A percentile compares a stretch with the other conserved stretches of the same genome.
Conservation (phyloP, 2,113 vertebrate species). For the Sinocyclocheilus maitianheensis region DNA sequence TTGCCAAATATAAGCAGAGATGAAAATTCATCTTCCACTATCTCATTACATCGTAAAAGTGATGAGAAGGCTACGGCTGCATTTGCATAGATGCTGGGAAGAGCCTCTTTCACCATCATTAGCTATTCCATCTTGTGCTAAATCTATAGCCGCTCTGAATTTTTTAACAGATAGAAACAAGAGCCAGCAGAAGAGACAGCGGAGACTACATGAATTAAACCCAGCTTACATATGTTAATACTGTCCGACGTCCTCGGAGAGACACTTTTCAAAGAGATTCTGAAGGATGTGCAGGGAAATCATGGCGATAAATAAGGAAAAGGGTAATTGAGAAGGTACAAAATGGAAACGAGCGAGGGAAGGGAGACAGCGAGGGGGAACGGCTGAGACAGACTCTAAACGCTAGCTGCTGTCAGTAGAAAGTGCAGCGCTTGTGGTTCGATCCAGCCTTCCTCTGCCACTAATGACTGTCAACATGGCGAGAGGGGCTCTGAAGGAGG, state of each 20-base stretch:
- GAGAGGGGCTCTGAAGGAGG: slow-evolving; percentile 76
- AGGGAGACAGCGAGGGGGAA: slow-evolving; percentile 32
- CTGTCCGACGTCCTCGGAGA: background rate
- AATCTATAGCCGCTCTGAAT: slow-evolving; percentile 57
- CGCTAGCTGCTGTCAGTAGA: slow-evolving; percentile 60
- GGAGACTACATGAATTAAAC: slow-evolving; percentile 58
- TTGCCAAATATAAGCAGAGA: slow-evolving; percentile 52
- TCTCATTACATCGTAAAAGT: slow-evolving; percentile 54
- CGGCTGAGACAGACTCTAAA: slow-evolving; percentile 58
- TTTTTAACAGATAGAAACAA: slow-evolving; percentile 52
- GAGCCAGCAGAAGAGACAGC: slow-evolving; percentile 25
- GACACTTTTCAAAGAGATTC: slow-evolving; percentile 53
- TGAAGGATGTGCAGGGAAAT: slow-evolving; percentile 43
- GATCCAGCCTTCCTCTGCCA: slow-evolving; percentile 67
- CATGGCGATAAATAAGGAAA: slow-evolving; percentile 42
- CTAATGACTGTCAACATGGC: slow-evolving; percentile 80
- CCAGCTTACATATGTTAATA: slow-evolving; percentile 58
- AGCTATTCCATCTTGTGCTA: slow-evolving; percentile 54
- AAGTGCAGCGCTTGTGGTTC: slow-evolving; percentile 65
- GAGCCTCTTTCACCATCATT: slow-evolving; percentile 56
- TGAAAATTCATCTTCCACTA: slow-evolving; percentile 50
- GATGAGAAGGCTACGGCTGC: slow-evolving; percentile 43
- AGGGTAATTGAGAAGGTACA: slow-evolving; percentile 50
- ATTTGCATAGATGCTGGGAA: slow-evolving; percentile 57
- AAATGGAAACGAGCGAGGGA: slow-evolving; percentile 45